Base-by-base conservation (phyloP, 2,888 invertebrate species). In the Cancer borealis region DNA sequence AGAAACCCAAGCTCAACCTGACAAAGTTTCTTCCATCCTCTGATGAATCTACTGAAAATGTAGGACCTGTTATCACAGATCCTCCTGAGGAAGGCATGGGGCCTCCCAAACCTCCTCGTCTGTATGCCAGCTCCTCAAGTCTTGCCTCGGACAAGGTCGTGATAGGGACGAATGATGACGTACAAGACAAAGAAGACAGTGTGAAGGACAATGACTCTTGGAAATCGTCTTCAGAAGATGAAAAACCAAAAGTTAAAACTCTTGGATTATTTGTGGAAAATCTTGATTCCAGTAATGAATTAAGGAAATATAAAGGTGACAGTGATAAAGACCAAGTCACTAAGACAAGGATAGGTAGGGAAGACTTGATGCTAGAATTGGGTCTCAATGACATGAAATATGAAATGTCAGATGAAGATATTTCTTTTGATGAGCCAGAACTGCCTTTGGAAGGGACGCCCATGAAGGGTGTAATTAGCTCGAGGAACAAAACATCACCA, bases 41-140 rank as follows among this genome's bases (percentile, higher is more conserved):
- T 46, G 93, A 95, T 95, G 95, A 95, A 17, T 95, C 95, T n/a
- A 54, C 30, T 46, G 95, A 90, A 30, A 93, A 88, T n/a, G 30
- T 88, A 3, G n/a, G 10, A 87, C 30, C 39, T 14, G 66, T 45
- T 14, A 46, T 88, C 54, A 39, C 54, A 26, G 92, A 88, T 8
- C 21, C 91, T 12, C 47, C 45, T 39, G 45, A 45, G 8, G 66
- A 49, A n/a, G 14, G 26, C 30, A 6, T 21, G 6, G 95, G 95
- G 2, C 95, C 95, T 87, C 95, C 95, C 2, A 95, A 95, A 26
- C 95, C 95, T 14, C 94, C 94, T 14, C 92, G 95, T 21, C 91
- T 95, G 0, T 66, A 95, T 91, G 60, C 93, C 39, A 95, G 93
- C 47, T 54, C 87, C 30, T 95, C 95, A n/a, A 95, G 95, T 93